These are phyloP conservation scores for Maconellicoccus hirsutus DNA, from an alignment of 1,140 invertebrate genomes.

Conservation along the genomic window DNA sequence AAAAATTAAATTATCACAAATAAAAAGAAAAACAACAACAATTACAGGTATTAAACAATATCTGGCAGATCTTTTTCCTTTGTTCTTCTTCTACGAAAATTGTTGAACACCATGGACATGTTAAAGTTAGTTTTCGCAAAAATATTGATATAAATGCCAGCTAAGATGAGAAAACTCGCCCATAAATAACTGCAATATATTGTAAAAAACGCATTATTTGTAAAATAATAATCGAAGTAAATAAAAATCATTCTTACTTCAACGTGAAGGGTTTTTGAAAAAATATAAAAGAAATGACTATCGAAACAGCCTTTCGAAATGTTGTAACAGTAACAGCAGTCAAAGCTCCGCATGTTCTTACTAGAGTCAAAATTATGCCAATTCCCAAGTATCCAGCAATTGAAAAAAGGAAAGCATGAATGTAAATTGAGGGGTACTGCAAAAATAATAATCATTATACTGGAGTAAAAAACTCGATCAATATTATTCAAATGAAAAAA, in stretches of 20 bases:
- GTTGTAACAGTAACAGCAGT: constrained; percentile 82
- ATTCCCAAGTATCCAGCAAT: constrained; percentile 82
- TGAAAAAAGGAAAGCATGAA: constrained; percentile 76
- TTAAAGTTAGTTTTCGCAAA: constrained; percentile 53
- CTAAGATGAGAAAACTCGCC: constrained; percentile 72
- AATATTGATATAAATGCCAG: constrained; percentile 84
- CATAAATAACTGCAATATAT: constrained; percentile 64
- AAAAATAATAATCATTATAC: constrained; percentile 31
- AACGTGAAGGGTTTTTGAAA: constrained; percentile 90
- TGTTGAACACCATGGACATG: not conserved
- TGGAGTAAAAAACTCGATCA: no score
- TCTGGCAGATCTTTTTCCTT: not conserved
- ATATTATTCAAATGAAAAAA: no score
- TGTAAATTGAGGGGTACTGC: constrained; percentile 67
- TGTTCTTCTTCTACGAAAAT: not conserved
- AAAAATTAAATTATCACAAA: no score
- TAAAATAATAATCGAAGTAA: constrained; percentile 24
- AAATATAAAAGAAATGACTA: constrained; percentile 81
- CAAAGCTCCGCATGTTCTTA: constrained; percentile 76
- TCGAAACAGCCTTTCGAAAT: constrained; percentile 80
- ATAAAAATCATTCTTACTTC: constrained; percentile 56
- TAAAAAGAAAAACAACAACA: not conserved
- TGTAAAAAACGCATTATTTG: constrained; percentile 18
- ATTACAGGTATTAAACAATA: not conserved
- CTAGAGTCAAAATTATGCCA: constrained; percentile 78